A percentile compares a stretch with the other conserved stretches of the same genome.
These are phyloP conservation scores for Atta colombica DNA, from an alignment of 1,140 invertebrate species.

Conservation along the genomic window DNA sequence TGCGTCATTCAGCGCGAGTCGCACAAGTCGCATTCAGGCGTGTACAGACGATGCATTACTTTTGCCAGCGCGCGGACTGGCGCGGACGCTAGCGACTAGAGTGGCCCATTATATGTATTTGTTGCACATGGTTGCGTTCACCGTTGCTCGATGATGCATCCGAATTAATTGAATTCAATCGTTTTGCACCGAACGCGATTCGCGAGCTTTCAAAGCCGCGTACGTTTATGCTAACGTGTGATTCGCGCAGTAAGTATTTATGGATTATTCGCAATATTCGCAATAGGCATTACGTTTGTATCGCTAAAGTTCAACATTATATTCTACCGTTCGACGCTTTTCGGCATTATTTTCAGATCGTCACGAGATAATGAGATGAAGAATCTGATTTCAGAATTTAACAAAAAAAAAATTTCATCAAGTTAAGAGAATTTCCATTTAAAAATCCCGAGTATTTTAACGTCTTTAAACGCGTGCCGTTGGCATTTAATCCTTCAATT, in stretches of 20 bases:
- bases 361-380: not conserved
- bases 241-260: constrained; percentile 8
- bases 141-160: constrained; percentile 36
- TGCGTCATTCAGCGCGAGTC: constrained; percentile 79
- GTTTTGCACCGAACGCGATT: not conserved
- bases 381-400: not conserved
- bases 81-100: not conserved
- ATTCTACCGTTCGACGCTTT: not conserved
- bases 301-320: not conserved
- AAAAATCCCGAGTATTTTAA: not conserved
- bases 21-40: not conserved
- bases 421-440: not conserved
- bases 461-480: not conserved
- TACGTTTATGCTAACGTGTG: not conserved
- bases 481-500: not conserved
- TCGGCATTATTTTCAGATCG: not conserved
- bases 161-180: constrained; percentile 63
- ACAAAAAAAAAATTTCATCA: not conserved
- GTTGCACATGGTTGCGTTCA: constrained; percentile 22
- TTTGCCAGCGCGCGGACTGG: not conserved
- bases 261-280: not conserved
- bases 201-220: not conserved
- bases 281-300: not conserved
- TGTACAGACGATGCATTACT: not conserved
- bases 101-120: constrained; percentile 21